Base-by-base conservation (phyloP, 2,797 vertebrate genomes). In the Peromyscus attwateri region DNA sequence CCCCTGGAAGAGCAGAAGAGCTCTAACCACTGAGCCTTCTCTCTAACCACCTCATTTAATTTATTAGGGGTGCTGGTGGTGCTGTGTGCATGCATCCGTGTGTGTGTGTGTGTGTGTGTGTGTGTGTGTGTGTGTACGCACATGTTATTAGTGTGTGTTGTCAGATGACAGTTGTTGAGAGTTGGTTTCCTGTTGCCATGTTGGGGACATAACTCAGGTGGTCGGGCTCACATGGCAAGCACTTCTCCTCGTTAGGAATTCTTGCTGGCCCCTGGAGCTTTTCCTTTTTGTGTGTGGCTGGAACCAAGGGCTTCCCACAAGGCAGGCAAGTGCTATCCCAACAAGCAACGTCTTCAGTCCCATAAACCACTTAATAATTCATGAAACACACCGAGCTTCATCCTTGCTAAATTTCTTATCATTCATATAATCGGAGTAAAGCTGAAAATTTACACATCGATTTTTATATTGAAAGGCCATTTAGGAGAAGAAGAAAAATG, bases 321-420 rank as follows among this genome's bases (percentile, higher is more conserved):
- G 43, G 6, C 27, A n/a, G 40, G 31, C 21, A 52, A 29, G 23
- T 52, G 60, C 43, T 52, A 3, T 66, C 6, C 34, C 34, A 90
- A n/a, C 55, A 37, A 90, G 34, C 6, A 37, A 52, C 6, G 31
- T 17, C 60, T 62, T 62, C 43, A 21, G 34, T 64, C 60, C 75
- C 43, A 70, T 64, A 84, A 92, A 91, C 91, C 7, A 93, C 3
- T 81, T 87, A 66, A 81, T 87, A 66, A 81, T 93, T 92, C 84
- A 79, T 89, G 92, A 89, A 87, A 81, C 77, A 91, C 7, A 37
- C 13, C 77, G 40, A 73, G 37, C 14, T 68, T 81, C 84, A 81
- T 91, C 49, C 96, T 97, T 92, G 34, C 29, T 87, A 71, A 94
- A 71, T 93, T 94, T 89, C 88, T 79, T 91, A 66, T 71, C 73